These are phyloP conservation scores for Premnoplex brunnescens DNA, from an alignment of 2,797 vertebrate genomes.

Conservation along the genomic window DNA sequence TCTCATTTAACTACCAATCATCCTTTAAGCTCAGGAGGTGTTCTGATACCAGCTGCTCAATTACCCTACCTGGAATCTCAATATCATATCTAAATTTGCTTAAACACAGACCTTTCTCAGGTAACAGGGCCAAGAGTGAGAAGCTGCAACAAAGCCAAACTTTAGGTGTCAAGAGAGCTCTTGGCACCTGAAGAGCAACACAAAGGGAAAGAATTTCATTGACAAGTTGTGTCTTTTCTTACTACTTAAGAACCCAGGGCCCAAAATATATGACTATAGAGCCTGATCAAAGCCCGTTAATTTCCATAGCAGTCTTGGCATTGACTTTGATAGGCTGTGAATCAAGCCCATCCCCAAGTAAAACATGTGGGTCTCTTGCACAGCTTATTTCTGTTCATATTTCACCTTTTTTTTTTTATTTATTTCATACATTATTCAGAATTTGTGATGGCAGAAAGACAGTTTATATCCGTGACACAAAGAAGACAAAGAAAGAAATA, in stretches of 20 bases:
- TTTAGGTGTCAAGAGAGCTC: neutral
- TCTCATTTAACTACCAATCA: neutral
- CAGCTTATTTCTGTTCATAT: slow-evolving; percentile 53
- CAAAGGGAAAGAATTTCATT: slow-evolving; percentile 13
- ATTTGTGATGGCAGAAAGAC: slow-evolving; percentile 64
- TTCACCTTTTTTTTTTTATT: neutral
- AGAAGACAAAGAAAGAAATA: slow-evolving; percentile 70
- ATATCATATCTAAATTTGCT: neutral
- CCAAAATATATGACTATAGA: slow-evolving; percentile 21
- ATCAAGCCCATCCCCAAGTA: slow-evolving; percentile 15
- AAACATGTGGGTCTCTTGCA: slow-evolving; percentile 13
- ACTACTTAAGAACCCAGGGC: neutral
- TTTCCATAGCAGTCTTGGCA: slow-evolving; percentile 15
- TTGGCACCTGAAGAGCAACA: neutral
- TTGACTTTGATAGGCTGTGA: slow-evolving; percentile 49
- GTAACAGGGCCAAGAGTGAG: neutral
- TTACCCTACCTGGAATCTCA: accelerated
- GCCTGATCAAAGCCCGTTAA: slow-evolving; percentile 47
- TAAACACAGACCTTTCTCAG: neutral
- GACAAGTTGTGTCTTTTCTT: slow-evolving; percentile 39
- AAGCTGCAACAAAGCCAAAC: neutral
- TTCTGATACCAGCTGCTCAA: neutral
- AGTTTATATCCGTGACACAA: slow-evolving; percentile 59
- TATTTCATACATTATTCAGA: slow-evolving; percentile 74
- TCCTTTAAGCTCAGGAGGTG: neutral